A percentile compares a stretch with the other conserved stretches of the same genome.
These are phyloP conservation scores for Anagrus nilaparvatae DNA, from an alignment of 1,140 invertebrate species.

Conservation along the genomic window DNA sequence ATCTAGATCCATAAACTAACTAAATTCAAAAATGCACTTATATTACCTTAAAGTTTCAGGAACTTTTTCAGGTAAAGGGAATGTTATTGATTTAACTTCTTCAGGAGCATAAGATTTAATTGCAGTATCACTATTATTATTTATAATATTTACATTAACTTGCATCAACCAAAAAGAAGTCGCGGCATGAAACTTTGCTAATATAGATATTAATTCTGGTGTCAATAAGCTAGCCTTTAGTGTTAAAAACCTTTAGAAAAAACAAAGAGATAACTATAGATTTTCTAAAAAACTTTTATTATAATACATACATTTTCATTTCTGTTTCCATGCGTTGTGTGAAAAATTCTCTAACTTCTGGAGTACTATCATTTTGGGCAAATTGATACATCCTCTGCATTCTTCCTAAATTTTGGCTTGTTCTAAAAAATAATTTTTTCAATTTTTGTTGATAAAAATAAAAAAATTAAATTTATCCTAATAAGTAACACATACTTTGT, in stretches of 20 bases:
- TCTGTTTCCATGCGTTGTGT: slow-evolving; percentile 52
- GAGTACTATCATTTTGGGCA: slow-evolving; percentile 40
- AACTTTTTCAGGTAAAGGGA: slow-evolving; percentile 54
- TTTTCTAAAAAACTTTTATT: slow-evolving; percentile 6
- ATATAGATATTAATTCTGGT: slow-evolving; percentile 53
- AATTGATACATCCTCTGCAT: slow-evolving; percentile 64
- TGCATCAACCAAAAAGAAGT: slow-evolving; percentile 79
- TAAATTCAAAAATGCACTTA: slow-evolving; percentile 6
- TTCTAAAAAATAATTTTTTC: slow-evolving; percentile 16
- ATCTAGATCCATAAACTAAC: background rate
- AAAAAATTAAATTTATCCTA: background rate
- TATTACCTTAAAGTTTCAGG: slow-evolving; percentile 58
- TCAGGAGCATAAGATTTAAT: slow-evolving; percentile 43
- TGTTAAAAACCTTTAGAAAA: slow-evolving; percentile 48
- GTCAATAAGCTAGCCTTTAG: slow-evolving; percentile 62
- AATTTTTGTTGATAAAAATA: slow-evolving; percentile 5
- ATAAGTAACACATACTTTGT: no score
- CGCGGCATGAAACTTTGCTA: slow-evolving; percentile 67
- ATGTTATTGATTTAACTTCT: slow-evolving; percentile 44
- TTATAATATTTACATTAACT: slow-evolving; percentile 51
- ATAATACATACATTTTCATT: slow-evolving; percentile 43
- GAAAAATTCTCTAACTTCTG: slow-evolving; percentile 49
- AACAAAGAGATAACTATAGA: slow-evolving; percentile 12
- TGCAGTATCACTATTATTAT: slow-evolving; percentile 23
- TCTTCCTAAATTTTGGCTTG: slow-evolving; percentile 59